Conservation (phyloP, 2,113 vertebrate species). For the Cercopithecus mona region DNA sequence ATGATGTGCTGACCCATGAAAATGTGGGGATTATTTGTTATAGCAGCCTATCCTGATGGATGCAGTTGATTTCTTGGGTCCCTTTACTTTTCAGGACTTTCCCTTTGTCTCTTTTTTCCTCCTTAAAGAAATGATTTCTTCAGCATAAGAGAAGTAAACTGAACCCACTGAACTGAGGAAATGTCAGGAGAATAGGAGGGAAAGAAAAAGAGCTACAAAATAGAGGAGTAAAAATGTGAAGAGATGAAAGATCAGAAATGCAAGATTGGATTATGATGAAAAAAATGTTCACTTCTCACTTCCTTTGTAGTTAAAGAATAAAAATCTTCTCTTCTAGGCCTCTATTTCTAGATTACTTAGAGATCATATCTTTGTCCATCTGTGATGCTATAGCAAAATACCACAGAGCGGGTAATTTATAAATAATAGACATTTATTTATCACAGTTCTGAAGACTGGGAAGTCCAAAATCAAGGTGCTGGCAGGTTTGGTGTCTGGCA, state of each 20-base stretch:
- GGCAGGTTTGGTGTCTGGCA: neutral
- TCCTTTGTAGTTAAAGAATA: neutral
- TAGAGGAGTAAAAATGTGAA: neutral
- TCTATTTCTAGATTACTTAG: neutral
- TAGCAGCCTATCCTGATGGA: neutral
- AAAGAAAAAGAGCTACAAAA: neutral
- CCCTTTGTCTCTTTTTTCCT: neutral
- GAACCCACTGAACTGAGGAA: neutral
- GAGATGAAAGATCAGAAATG: neutral
- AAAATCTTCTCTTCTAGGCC: neutral
- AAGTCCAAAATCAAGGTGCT: neutral
- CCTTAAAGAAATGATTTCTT: neutral
- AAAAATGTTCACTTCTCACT: neutral
- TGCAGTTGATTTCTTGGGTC: neutral
- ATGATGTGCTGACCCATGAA: neutral
- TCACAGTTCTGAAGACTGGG: neutral
- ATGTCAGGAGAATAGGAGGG: neutral
- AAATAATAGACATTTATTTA: neutral
- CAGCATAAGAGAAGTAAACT: neutral
- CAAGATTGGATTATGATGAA: neutral
- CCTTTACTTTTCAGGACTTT: neutral
- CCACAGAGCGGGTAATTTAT: neutral
- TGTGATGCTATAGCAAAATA: neutral
- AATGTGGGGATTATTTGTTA: neutral
- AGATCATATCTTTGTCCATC: neutral